phyloP scores from a whole-genome alignment of 2,797 vertebrate genomes.

The Xyrichtys novacula region DNA sequence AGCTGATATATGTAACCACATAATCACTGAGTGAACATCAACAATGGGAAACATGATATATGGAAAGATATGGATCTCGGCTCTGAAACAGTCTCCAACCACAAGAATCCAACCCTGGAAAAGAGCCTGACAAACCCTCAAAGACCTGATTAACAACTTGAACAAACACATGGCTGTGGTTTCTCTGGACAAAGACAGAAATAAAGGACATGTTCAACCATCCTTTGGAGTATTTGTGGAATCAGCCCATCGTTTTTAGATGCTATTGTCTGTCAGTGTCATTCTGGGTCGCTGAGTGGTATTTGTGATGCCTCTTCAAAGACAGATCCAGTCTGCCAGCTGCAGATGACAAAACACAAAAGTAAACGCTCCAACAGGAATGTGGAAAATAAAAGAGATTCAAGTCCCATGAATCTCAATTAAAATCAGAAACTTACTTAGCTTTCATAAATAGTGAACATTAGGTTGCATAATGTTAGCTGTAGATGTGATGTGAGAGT shows the following conservation, averaged over 20 bases:
- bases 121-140: constrained; percentile 21
- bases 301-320: background rate
- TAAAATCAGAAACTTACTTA: background rate
- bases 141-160: constrained; percentile 22
- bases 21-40: constrained; percentile 9
- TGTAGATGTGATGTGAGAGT: background rate
- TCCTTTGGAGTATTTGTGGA: background rate
- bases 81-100: constrained; percentile 20
- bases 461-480: background rate
- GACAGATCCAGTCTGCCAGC: background rate
- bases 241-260: background rate
- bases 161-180: constrained; percentile 22
- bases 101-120: constrained; percentile 37
- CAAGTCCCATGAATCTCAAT: background rate
- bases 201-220: background rate
- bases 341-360: background rate
- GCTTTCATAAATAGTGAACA: background rate
- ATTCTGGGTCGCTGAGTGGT: background rate
- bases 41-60: constrained; percentile 17
- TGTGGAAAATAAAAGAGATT: background rate
- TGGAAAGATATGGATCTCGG: constrained; percentile 31
- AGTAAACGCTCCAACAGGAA: background rate
- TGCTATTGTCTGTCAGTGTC: background rate
- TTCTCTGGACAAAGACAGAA: constrained; percentile 6
- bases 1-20: constrained; percentile 20